Percentiles rank a stretch among this genome's conserved stretches.
Conservation (phyloP, 2,888 invertebrate species). For the Nymphalis c-album region DNA sequence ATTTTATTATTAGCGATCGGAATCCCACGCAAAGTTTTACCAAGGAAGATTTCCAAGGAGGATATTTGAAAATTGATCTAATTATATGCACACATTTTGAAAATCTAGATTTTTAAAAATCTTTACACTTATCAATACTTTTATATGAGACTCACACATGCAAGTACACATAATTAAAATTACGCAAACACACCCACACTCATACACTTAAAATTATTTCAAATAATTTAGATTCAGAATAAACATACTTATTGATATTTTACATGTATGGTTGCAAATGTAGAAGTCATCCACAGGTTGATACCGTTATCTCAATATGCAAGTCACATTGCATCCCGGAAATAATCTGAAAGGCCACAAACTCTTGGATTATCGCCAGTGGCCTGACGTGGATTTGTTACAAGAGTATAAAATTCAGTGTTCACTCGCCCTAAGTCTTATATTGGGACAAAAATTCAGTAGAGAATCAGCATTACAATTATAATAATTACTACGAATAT, state of each 20-base stretch:
- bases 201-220: no score
- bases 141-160: no score
- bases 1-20: no score
- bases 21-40: no score
- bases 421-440: conserved; percentile 41
- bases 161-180: no score
- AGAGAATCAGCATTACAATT: conserved; percentile 10
- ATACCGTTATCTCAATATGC: conserved; percentile 35
- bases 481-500: no score
- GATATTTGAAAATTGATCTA: not conserved
- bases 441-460: conserved; percentile 28
- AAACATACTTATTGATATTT: not conserved
- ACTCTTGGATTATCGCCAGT: conserved; percentile 69
- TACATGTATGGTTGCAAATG: not conserved
- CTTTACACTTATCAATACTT: not conserved
- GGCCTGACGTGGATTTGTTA: conserved; percentile 64
- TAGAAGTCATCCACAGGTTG: conserved; percentile 19
- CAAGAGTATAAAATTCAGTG: conserved; percentile 64
- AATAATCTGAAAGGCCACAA: conserved; percentile 57
- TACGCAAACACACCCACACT: no score
- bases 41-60: no score
- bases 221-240: no score
- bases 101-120: not conserved
- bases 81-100: no score
- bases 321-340: conserved; percentile 47